phyloP scores from a whole-genome alignment of 1,140 invertebrate species.

The Penaeus japonicus region DNA sequence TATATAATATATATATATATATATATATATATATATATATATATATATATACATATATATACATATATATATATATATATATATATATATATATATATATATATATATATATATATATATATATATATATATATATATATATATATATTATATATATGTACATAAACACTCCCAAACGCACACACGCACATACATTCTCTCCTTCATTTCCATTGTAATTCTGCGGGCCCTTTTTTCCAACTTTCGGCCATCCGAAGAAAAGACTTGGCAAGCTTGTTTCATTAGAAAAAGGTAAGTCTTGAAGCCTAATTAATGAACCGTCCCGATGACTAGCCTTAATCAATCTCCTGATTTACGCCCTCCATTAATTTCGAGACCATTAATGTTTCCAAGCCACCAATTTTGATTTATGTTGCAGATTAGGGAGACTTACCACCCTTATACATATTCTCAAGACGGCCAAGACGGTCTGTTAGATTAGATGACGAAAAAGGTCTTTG shows the following conservation, averaged over 20 bases:
- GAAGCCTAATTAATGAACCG: conserved; percentile 24
- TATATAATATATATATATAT: no score
- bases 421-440: not conserved
- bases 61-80: no score
- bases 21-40: no score
- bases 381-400: conserved; percentile 38
- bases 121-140: no score
- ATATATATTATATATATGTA: no score
- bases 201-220: not conserved
- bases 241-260: not conserved
- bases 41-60: no score
- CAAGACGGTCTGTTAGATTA: no score
- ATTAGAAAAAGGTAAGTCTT: not conserved
- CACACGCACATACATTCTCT: not conserved
- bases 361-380: conserved; percentile 45
- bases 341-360: conserved; percentile 37
- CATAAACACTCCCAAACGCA: no score
- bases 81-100: no score
- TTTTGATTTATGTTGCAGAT: conserved; percentile 39
- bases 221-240: not conserved
- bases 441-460: no score
- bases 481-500: no score
- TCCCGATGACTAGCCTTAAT: conserved; percentile 32
- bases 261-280: not conserved
- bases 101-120: no score